phyloP scores from a whole-genome alignment of 2,797 vertebrate genomes.

The Micropoecilia bifurca region DNA sequence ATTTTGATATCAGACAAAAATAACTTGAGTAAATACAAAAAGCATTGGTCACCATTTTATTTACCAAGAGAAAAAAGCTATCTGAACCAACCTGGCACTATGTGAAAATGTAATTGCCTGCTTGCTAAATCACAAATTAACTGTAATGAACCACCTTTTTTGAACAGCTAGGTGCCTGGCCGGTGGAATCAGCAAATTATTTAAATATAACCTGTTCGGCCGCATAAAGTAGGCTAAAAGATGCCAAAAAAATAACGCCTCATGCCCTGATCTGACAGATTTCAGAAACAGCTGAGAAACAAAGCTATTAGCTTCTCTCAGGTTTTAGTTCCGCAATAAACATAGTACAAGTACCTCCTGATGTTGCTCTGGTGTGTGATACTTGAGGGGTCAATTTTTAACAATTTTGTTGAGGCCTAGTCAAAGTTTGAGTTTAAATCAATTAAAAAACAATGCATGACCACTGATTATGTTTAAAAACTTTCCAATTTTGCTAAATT shows the following conservation, averaged over 20 bases:
- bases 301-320: not conserved
- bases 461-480: not conserved
- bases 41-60: not conserved
- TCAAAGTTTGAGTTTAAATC: not conserved
- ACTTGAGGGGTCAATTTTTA: not conserved
- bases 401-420: not conserved
- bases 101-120: not conserved
- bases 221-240: not conserved
- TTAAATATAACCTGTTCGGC: not conserved
- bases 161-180: not conserved
- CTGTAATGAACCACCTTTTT: not conserved
- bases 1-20: not conserved
- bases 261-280: not conserved
- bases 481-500: not conserved
- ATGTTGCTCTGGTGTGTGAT: not conserved
- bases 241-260: not conserved
- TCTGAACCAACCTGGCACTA: not conserved
- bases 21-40: not conserved
- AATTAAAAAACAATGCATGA: not conserved
- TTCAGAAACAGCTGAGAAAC: not conserved
- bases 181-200: not conserved
- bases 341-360: not conserved
- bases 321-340: not conserved
- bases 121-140: not conserved
- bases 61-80: not conserved